These are phyloP conservation scores for Dasypolia templi DNA, from an alignment of 2,888 invertebrate genomes.

Conservation along the genomic window DNA sequence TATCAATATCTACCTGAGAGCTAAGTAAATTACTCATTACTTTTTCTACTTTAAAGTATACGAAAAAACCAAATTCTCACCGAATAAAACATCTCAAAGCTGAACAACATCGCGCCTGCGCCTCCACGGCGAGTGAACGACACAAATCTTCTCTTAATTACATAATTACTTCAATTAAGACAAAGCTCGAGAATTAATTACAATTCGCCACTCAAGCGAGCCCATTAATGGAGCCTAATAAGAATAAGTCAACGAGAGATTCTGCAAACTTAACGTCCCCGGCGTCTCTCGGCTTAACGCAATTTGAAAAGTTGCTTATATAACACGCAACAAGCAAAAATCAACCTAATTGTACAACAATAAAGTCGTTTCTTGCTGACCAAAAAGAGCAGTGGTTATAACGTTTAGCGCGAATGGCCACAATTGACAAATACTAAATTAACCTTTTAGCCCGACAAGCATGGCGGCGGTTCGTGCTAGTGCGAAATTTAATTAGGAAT, in stretches of 20 bases:
- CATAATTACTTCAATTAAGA: constrained; percentile 74
- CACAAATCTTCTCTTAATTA: constrained; percentile 75
- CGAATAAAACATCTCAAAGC: constrained; percentile 35
- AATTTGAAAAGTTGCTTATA: constrained; percentile 56
- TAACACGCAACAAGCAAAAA: constrained; percentile 47
- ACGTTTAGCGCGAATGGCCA: constrained; percentile 59
- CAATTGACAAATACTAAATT: constrained; percentile 81
- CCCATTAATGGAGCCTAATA: constrained; percentile 68
- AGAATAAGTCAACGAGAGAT: constrained; percentile 77
- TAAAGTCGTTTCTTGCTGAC: constrained; percentile 60
- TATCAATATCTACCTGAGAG: background rate
- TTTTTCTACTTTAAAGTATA: background rate
- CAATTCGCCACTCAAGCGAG: constrained; percentile 64
- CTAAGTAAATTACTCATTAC: background rate
- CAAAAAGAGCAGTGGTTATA: constrained; percentile 59
- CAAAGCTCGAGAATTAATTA: constrained; percentile 71
- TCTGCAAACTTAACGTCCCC: constrained; percentile 70
- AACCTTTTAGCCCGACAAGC: constrained; percentile 76
- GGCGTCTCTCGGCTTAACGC: constrained; percentile 55
- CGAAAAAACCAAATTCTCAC: constrained; percentile 35
- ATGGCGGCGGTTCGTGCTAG: constrained; percentile 71
- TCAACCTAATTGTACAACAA: constrained; percentile 30
- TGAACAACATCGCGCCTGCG: constrained; percentile 35
- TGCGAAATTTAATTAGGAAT: constrained; percentile 74
- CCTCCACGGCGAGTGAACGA: constrained; percentile 41